Conservation (phyloP, 2,888 invertebrate genomes). For the Labia minor region DNA sequence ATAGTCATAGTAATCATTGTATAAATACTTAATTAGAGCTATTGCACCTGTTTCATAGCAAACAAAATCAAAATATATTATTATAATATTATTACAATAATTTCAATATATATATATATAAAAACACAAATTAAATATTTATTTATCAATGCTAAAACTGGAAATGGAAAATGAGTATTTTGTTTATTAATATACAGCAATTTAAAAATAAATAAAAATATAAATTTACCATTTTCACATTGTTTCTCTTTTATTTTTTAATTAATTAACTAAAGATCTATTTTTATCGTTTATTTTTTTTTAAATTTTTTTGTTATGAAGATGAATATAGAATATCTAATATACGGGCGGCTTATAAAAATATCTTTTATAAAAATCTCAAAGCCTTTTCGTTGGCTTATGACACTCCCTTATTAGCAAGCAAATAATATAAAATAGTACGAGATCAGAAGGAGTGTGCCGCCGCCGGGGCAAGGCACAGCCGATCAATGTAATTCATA, state of each 20-base stretch:
- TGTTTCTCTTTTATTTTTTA: neutral
- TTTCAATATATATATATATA: too few species aligned
- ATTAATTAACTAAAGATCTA: too few species aligned
- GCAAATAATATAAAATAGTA: slow-evolving; percentile 13
- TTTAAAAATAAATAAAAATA: neutral
- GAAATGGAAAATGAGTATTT: too few species aligned
- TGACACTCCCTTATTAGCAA: slow-evolving; percentile 3
- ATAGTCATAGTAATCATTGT: too few species aligned
- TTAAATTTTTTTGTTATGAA: neutral
- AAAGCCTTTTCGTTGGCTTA: neutral
- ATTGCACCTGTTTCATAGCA: too few species aligned
- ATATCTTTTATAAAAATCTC: slow-evolving; percentile 13
- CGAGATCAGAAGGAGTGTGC: slow-evolving; percentile 13
- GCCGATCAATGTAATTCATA: slow-evolving; percentile 8
- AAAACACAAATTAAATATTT: too few species aligned
- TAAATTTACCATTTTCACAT: neutral
- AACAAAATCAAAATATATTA: too few species aligned
- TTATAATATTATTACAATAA: too few species aligned
- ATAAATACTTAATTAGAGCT: too few species aligned
- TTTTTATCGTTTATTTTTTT: too few species aligned
- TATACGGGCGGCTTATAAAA: slow-evolving; percentile 5
- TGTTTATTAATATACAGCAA: neutral
- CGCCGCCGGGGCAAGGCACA: slow-evolving; percentile 19
- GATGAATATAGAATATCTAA: neutral
- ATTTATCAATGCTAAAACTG: too few species aligned